phyloP scores from a whole-genome alignment of 2,113 vertebrate species.

The Gallinago undulata region DNA sequence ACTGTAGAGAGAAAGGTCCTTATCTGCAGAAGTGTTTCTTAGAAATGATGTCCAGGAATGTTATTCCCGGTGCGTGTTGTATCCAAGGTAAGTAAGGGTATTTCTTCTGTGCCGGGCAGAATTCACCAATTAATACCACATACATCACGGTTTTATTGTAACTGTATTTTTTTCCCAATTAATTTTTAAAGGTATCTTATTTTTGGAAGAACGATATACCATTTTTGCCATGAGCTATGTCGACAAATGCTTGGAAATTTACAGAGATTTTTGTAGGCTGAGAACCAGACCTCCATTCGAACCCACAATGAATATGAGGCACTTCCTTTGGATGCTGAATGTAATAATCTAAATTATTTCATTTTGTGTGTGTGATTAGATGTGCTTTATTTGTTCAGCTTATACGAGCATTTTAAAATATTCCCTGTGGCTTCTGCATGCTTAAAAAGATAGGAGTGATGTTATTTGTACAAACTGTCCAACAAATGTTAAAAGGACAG shows the following conservation, averaged over 20 bases:
- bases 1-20: constrained; percentile 71
- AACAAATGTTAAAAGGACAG: background rate
- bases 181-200: constrained; percentile 78
- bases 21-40: constrained; percentile 80
- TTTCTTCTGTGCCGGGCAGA: background rate
- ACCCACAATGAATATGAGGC: constrained; percentile 78
- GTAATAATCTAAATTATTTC: constrained; percentile 60
- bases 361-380: background rate
- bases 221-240: constrained; percentile 66
- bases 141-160: background rate
- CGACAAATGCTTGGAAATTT: constrained; percentile 82
- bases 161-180: background rate
- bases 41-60: constrained; percentile 81
- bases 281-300: constrained; percentile 27
- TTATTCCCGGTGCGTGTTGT: constrained; percentile 78
- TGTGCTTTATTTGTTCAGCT: background rate
- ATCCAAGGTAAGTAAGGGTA: constrained; percentile 77
- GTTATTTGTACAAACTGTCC: background rate
- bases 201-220: constrained; percentile 57
- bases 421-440: background rate
- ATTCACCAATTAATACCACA: background rate
- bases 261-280: constrained; percentile 57
- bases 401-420: background rate
- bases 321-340: constrained; percentile 88
- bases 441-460: background rate